These are phyloP conservation scores for Henricia sp. DNA, from an alignment of 53 echinoderm and acorn worm species.

Conservation along the genomic window DNA sequence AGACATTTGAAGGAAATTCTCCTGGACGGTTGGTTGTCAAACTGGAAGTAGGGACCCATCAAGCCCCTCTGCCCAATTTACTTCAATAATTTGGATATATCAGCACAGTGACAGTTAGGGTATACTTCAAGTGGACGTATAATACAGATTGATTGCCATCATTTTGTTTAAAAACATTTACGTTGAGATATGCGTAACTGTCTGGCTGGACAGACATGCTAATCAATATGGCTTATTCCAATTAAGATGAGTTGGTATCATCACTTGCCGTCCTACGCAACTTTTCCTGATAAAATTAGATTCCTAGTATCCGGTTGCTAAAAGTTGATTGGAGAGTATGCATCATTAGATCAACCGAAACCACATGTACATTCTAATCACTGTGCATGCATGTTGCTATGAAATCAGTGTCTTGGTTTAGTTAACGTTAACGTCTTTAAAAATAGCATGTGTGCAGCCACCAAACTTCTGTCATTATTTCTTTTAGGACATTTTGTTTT, in stretches of 20 bases:
- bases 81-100: slow-evolving; percentile 33
- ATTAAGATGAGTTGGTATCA: neutral
- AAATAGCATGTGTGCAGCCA: too few species aligned
- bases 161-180: slow-evolving; percentile 18
- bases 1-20: slow-evolving; percentile 31
- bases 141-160: slow-evolving; percentile 32
- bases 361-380: neutral
- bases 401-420: too few species aligned
- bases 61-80: slow-evolving; percentile 26
- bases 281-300: neutral
- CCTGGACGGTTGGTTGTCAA: slow-evolving; percentile 14
- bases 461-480: too few species aligned
- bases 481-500: too few species aligned
- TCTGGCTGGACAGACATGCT: neutral
- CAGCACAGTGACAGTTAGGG: slow-evolving; percentile 20
- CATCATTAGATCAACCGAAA: neutral
- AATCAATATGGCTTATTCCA: slow-evolving; percentile 32
- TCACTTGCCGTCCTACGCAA: neutral
- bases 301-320: neutral
- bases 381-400: too few species aligned
- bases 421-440: too few species aligned
- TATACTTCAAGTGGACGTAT: slow-evolving; percentile 19
- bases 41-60: neutral
- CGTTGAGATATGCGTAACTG: slow-evolving; percentile 3
- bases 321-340: neutral